These are phyloP conservation scores for Paguma larvata DNA, from an alignment of 2,797 vertebrate species.

Conservation along the genomic window DNA sequence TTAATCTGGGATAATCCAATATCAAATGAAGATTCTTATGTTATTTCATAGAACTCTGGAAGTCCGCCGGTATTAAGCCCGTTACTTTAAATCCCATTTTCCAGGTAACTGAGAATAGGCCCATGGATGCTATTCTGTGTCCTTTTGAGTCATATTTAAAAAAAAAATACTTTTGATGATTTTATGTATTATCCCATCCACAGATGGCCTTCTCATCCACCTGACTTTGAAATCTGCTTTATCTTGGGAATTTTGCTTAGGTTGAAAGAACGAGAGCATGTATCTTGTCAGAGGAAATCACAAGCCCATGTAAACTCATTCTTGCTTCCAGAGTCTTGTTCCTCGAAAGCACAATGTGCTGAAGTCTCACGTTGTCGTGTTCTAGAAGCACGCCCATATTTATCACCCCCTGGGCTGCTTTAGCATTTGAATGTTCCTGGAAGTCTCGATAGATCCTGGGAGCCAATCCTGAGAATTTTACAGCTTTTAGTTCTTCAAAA, in stretches of 20 bases:
- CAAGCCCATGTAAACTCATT: constrained; percentile 52
- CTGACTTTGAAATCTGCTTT: constrained; percentile 64
- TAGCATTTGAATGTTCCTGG: background rate
- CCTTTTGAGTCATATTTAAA: background rate
- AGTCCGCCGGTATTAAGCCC: background rate
- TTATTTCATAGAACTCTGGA: background rate
- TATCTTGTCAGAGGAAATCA: constrained; percentile 75
- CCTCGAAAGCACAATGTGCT: constrained; percentile 15
- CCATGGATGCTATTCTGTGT: background rate
- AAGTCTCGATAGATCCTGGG: background rate
- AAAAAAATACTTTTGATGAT: constrained; percentile 22
- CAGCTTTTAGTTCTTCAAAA: background rate
- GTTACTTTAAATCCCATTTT: background rate
- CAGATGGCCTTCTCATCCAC: constrained; percentile 64
- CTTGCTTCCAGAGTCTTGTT: background rate
- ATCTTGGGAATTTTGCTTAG: constrained; percentile 74
- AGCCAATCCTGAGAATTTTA: background rate
- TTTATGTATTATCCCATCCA: background rate
- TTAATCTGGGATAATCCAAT: background rate
- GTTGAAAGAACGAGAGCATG: constrained; percentile 46
- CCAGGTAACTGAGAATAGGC: background rate
- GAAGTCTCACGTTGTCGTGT: constrained; percentile 41
- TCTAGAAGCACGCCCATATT: background rate
- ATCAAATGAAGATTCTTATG: background rate
- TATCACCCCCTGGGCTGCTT: background rate